phyloP scores from a whole-genome alignment of 2,888 invertebrate species.

The Rhopalosiphum nymphaeae region DNA sequence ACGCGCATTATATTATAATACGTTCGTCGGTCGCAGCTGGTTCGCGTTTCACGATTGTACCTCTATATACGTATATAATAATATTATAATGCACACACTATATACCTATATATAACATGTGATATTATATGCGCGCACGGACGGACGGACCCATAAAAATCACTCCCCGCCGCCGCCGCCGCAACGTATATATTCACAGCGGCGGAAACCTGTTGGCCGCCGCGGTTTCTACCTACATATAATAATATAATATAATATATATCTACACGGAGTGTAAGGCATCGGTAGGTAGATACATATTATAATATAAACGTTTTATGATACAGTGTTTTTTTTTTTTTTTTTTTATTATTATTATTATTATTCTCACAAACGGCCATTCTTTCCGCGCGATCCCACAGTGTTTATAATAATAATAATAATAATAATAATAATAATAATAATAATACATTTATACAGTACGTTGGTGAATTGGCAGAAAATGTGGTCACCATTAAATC shows the following conservation, averaged over 20 bases:
- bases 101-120: not conserved
- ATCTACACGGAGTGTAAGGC: not conserved
- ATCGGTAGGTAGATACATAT: not conserved
- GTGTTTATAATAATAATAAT: not conserved
- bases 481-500: not conserved
- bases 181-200: not conserved
- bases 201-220: constrained; percentile 14
- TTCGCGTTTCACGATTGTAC: not conserved
- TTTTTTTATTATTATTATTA: not conserved
- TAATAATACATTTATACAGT: not conserved
- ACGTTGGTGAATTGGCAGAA: not conserved
- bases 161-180: not conserved
- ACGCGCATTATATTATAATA: constrained; percentile 7
- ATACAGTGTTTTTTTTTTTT: not conserved
- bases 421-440: not conserved
- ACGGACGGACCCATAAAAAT: constrained; percentile 23
- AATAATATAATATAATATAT: not conserved
- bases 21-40: constrained; percentile 18
- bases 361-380: constrained; percentile 7
- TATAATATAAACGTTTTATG: constrained; percentile 5
- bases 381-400: not conserved
- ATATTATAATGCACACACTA: not conserved
- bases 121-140: not conserved
- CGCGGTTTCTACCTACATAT: not conserved
- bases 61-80: not conserved